These are phyloP conservation scores for Polyommatus icarus DNA, from an alignment of 2,888 invertebrate genomes.

Conservation along the genomic window DNA sequence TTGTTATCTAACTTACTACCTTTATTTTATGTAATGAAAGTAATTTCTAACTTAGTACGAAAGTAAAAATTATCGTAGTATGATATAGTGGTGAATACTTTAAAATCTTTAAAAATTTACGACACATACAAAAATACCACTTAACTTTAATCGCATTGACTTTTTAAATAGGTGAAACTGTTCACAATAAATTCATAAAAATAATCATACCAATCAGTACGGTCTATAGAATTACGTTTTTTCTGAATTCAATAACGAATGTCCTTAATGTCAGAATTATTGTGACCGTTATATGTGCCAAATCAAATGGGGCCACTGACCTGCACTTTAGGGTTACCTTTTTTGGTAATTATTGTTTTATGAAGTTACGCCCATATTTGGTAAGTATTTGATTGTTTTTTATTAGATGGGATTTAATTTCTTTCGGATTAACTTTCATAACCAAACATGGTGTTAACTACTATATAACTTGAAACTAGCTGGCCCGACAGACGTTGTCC, in stretches of 20 bases:
- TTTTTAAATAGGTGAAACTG: neutral
- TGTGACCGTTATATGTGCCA: conserved; percentile 29
- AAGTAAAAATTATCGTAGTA: neutral
- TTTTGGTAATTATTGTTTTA: conserved; percentile 25
- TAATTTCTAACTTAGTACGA: no score
- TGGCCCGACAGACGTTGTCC: no score
- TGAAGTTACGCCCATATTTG: conserved; percentile 23
- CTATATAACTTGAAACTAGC: neutral
- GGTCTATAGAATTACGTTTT: neutral
- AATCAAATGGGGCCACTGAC: conserved; percentile 16
- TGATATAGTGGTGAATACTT: neutral
- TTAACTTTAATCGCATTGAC: neutral
- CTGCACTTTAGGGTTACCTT: conserved; percentile 12
- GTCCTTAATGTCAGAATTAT: conserved; percentile 23
- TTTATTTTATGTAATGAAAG: no score
- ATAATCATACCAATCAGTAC: neutral
- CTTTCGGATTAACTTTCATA: neutral
- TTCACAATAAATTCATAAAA: neutral
- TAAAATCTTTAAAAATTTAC: no score
- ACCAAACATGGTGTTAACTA: neutral
- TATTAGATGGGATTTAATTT: neutral
- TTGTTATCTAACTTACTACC: neutral
- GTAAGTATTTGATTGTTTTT: neutral
- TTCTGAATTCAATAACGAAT: conserved; percentile 5
- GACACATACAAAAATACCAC: no score